These are phyloP conservation scores for Hofmannophila pseudospretella DNA, from an alignment of 2,888 invertebrate species.

Conservation along the genomic window DNA sequence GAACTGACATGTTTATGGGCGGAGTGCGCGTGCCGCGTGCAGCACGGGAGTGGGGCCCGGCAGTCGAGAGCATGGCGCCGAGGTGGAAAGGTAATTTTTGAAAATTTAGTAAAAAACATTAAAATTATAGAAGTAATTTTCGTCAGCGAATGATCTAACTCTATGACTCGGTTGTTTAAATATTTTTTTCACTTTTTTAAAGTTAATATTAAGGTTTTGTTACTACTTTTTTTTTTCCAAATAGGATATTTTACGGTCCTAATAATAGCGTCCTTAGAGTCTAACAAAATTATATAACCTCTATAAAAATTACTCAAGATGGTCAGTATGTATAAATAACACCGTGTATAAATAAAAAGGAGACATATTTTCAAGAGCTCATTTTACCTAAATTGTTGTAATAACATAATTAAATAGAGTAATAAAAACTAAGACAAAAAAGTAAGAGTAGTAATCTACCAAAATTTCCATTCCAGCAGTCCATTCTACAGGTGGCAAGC, in stretches of 20 bases:
- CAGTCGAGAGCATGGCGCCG: constrained; percentile 73
- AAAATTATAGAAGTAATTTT: no score
- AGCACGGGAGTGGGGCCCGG: constrained; percentile 57
- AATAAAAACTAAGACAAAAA: neutral
- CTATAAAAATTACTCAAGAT: no score
- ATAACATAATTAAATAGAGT: neutral
- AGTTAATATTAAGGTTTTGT: neutral
- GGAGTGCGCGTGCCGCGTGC: constrained; percentile 60
- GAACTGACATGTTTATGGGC: constrained; percentile 78
- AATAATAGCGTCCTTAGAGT: no score
- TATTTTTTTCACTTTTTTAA: neutral
- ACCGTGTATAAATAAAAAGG: no score
- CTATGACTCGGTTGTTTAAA: no score
- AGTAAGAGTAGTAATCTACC: neutral
- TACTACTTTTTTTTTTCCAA: neutral
- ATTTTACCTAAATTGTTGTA: neutral
- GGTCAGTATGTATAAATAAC: no score
- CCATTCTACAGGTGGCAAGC: constrained; percentile 66
- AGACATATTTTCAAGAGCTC: no score
- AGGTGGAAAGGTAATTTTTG: constrained; percentile 20
- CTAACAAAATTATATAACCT: no score
- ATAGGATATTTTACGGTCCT: no score
- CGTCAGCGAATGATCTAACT: no score
- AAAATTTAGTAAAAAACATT: constrained; percentile 3
- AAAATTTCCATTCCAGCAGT: constrained; percentile 22